Base-by-base conservation (phyloP, 2,113 vertebrate species). In the Vulpes vulpes region DNA sequence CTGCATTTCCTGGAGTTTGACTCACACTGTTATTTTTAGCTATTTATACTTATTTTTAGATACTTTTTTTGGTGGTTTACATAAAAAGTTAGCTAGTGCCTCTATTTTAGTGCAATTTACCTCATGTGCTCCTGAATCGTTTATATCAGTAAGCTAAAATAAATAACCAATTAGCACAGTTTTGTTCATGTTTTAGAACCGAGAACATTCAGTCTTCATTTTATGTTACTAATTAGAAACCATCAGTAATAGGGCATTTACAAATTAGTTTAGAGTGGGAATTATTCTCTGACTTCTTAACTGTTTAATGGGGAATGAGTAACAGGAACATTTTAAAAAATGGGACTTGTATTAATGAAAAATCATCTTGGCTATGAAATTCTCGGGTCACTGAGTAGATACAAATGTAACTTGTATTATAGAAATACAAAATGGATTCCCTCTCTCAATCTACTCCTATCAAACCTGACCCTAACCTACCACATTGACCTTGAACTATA, bases 61-160 rank as follows among this genome's bases (percentile, higher is more conserved):
- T 76, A 43, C 16, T 43, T 69, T 91, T 73, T 60, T 92, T 96
- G 93, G 67, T 76, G 16, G 95, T 90, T 96, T 89, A 87, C 73
- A 97, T 97, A n/a, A 94, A 98, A 98, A 98, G 79, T 94, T 89
- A 97, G 64, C 57, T n/a, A 62, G 62, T 95, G 43, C 59, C 64
- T 95, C 96, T 96, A 30, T 96, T 43, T 78, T 67, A 90, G 65
- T 95, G 38, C 91, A 65, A n/a, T 94, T 94, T 85, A 60, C 51
- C 38, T 98, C 96, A 96, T 15, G 4, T 94, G 89, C 69, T 93
- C 83, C 87, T 98, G 59, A 95, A 74, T 98, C 43, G 27, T 94
- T 98, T 96, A 32, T 60, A 96, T 90, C 60, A 92, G 89, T 87
- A 97, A 95, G 43, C 62, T 95, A 98, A 97, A 97, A 98, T 88